Evolutionary conservation across 2,888 invertebrate genomes (phyloP).

Genomic region (Baronia brevicornis): DNA sequence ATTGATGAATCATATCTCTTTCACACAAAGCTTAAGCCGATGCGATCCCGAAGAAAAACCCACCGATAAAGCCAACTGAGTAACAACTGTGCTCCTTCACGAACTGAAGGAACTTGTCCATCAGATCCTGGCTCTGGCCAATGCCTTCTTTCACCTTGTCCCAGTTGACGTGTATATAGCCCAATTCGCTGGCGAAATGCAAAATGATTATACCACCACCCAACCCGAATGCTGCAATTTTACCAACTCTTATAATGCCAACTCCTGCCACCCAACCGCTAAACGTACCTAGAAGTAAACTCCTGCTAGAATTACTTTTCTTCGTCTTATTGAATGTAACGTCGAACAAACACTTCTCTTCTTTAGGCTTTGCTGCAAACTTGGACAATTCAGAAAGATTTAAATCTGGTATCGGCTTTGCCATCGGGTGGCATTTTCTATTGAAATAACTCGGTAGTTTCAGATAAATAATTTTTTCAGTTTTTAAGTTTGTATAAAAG

Average conservation of each 20-base stretch:
- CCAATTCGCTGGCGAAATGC: slow-evolving; percentile 91
- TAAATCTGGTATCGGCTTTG: slow-evolving; percentile 44
- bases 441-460: slow-evolving; percentile 7
- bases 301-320: slow-evolving; percentile 38
- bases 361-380: slow-evolving; percentile 27
- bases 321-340: slow-evolving; percentile 32
- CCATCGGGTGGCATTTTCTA: slow-evolving; percentile 40
- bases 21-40: slow-evolving; percentile 54
- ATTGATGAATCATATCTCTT: slow-evolving; percentile 11
- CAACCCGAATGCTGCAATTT: slow-evolving; percentile 89
- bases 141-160: slow-evolving; percentile 84
- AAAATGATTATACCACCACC: slow-evolving; percentile 91
- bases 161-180: slow-evolving; percentile 93
- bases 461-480: slow-evolving; percentile 4
- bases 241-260: slow-evolving; percentile 87
- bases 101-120: slow-evolving; percentile 80
- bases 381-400: slow-evolving; percentile 32
- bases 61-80: slow-evolving; percentile 87
- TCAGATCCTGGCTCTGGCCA: slow-evolving; percentile 82
- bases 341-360: slow-evolving; percentile 35
- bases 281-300: slow-evolving; percentile 45
- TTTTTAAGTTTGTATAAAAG: not conserved
- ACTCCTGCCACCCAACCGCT: slow-evolving; percentile 82
- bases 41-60: slow-evolving; percentile 89
- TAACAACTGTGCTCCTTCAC: slow-evolving; percentile 80